Evolutionary conservation across 2,113 vertebrate genomes (phyloP).

Genomic region (Melanostigma gelatinosum): DNA sequence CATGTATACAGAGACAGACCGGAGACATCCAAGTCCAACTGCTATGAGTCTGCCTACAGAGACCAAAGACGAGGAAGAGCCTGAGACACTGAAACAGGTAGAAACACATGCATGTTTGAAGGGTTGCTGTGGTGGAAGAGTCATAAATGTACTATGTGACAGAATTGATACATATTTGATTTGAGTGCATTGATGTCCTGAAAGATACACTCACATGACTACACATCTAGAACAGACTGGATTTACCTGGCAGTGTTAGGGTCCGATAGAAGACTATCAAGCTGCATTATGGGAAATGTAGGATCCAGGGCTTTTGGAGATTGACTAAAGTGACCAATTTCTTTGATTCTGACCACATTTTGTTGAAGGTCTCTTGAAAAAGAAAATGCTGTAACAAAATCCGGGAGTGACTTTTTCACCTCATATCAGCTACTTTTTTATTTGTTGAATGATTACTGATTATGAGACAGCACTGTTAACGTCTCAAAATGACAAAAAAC

Average conservation of each 20-base stretch:
- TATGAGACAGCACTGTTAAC: not conserved
- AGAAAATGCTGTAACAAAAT: not conserved
- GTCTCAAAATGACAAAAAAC: not conserved
- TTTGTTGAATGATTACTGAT: not conserved
- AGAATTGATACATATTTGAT: not conserved
- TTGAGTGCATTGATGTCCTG: not conserved
- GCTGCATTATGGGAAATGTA: not conserved
- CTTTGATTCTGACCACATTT: not conserved
- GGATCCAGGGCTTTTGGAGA: not conserved
- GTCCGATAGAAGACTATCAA: not conserved
- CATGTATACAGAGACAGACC: not conserved
- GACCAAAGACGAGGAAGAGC: not conserved
- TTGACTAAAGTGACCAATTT: not conserved
- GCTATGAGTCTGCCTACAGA: not conserved
- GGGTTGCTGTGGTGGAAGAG: not conserved
- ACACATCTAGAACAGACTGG: not conserved
- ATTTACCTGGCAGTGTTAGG: not conserved
- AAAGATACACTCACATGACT: not conserved
- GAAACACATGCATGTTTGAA: constrained; percentile 15
- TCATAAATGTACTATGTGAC: not conserved
- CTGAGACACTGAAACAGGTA: not conserved
- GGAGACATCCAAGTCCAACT: not conserved
- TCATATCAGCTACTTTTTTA: no score
- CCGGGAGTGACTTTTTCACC: not conserved
- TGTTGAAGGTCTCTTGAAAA: not conserved